Base-by-base conservation (phyloP, 2,888 invertebrate genomes). In the Acanthosepion pharaonis region DNA sequence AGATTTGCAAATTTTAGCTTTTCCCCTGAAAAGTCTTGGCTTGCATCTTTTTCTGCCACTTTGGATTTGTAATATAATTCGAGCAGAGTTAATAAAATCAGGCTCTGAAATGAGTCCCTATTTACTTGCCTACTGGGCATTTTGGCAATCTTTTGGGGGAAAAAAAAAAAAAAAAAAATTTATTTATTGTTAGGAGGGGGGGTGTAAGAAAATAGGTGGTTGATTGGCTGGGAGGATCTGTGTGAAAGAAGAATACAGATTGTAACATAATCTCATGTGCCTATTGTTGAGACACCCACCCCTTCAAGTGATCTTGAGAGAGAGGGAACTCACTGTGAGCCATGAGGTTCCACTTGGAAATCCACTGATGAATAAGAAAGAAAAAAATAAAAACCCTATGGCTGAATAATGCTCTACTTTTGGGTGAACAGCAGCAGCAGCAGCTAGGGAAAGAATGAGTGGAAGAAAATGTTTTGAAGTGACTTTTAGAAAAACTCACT, bases 331-430 rank as follows among this genome's bases (percentile, higher is more conserved):
- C n/a, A n/a, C 28, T 78, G 78, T 78, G 78, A 78, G 78, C n/a
- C 78, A 78, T 78, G 78, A 78, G 78, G 78, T 78, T 78, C 78
- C 78, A n/a, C n/a, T 78, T 78, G 78, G 78, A 78, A n/a, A 78
- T 78, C n/a, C 78, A 78, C n/a, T 78, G 78, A n/a, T 78, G 78
- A 78, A 78, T 78, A 9, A 78, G n/a, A n/a, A 78, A n/a, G 18
- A 9, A 33, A 33, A 33, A 33, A 33, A 33, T 33, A n/a, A n/a
- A n/a, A n/a, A 11, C 78, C n/a, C 78, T 18, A 78, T 78, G 78
- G 78, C n/a, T 78, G 78, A 78, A 78, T 78, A 78, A 78, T 78
- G 78, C 4, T n/a, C 78, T n/a, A 78, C 78, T 78, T 78, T 78
- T n/a, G 78, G 78, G 11, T n/a, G 23, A 59, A 5, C 33, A 33